These are phyloP conservation scores for Philotrypesis tridentata DNA, from an alignment of 1,140 invertebrate species.

Conservation along the genomic window DNA sequence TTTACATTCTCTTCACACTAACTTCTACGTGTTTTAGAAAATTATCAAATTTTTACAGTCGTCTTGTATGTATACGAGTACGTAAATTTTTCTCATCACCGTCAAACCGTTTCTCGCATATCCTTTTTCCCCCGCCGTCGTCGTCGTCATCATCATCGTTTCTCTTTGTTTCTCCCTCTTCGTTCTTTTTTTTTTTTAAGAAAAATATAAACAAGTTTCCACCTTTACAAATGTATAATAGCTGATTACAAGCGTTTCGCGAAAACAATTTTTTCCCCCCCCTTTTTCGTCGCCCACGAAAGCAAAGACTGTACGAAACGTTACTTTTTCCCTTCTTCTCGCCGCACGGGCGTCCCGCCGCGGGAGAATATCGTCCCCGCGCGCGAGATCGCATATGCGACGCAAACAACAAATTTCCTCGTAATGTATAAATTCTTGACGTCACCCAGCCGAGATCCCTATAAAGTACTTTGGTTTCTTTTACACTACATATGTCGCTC, in stretches of 20 bases:
- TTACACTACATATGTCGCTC: not conserved
- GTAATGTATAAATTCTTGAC: conserved; percentile 30
- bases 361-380: not conserved
- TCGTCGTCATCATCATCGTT: conserved; percentile 6
- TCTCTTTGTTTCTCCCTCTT: no score
- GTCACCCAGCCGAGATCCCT: conserved; percentile 31
- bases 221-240: conserved; percentile 49
- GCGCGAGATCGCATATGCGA: conserved; percentile 14
- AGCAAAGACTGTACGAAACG: conserved; percentile 26
- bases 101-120: conserved; percentile 16
- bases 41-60: conserved; percentile 52
- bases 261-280: conserved; percentile 48
- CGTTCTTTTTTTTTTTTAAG: conserved; percentile 52
- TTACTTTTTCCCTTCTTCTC: conserved; percentile 22
- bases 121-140: conserved; percentile 36
- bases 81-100: conserved; percentile 45
- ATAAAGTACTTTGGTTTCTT: conserved; percentile 43
- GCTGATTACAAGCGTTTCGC: conserved; percentile 44
- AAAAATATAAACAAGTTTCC: conserved; percentile 59
- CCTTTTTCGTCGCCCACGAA: conserved; percentile 22
- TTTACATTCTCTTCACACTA: conserved; percentile 53
- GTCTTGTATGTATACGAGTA: conserved; percentile 54
- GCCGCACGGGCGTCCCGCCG: no score
- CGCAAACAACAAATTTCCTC: conserved; percentile 21
- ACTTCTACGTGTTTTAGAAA: conserved; percentile 52